A percentile compares a stretch with the other conserved stretches of the same genome.
These are phyloP conservation scores for Chrysolina oricalcia DNA, from an alignment of 2,888 invertebrate genomes.

Conservation along the genomic window DNA sequence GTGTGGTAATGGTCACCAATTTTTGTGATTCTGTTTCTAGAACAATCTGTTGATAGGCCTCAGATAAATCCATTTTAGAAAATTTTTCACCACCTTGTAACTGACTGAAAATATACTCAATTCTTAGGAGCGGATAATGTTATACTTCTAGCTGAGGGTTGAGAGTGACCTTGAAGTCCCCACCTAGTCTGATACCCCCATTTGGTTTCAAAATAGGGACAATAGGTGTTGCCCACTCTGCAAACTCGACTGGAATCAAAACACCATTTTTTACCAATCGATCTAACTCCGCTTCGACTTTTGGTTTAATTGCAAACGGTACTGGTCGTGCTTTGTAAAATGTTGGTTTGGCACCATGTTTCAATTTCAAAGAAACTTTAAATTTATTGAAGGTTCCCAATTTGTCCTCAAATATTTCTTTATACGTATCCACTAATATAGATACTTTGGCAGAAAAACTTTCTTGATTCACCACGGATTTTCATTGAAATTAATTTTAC, in stretches of 20 bases:
- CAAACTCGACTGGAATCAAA: background rate
- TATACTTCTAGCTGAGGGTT: background rate
- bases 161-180: background rate
- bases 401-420: background rate
- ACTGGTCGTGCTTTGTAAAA: conserved; percentile 21
- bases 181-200: background rate
- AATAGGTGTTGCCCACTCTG: conserved; percentile 1
- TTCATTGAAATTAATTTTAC: conserved; percentile 29
- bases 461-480: background rate
- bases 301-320: conserved; percentile 6
- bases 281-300: conserved; percentile 5
- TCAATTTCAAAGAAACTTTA: too few relatives aligned
- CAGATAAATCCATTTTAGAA: background rate
- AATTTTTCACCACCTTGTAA: background rate
- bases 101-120: background rate
- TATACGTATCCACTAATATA: background rate
- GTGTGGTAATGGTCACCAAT: background rate
- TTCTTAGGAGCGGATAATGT: background rate
- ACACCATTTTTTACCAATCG: conserved; percentile 12
- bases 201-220: background rate
- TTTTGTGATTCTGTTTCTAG: background rate
- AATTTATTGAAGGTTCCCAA: too few relatives aligned
- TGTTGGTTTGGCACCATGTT: conserved; percentile 1
- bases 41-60: too few relatives aligned
- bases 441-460: background rate